Base-by-base conservation (phyloP, 2,888 invertebrate species). In the Pecten maximus region DNA sequence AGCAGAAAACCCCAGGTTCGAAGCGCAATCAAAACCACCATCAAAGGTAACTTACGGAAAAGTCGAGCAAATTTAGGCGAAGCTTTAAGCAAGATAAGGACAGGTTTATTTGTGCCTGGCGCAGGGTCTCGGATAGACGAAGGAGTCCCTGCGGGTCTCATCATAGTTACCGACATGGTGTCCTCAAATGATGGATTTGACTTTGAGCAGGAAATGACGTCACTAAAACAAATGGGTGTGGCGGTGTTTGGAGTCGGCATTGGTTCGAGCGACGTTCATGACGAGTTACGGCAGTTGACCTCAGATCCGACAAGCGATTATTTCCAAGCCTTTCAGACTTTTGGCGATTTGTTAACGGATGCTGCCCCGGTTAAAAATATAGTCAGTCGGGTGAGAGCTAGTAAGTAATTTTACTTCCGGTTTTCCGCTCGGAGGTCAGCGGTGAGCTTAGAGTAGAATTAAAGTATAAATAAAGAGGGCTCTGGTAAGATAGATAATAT, bases 1-100 rank as follows among this genome's bases (percentile, higher is more conserved):
- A 92, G 88, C 19, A 93, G 91, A 28, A 92, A 93, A 88, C 50
- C 60, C 12, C 23, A 35, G 12, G 39, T 89, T 35, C 88, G 91
- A 3, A 89, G 87, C 39, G 89, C 88, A 10, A 92, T 91, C 50
- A 87, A 87, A 48, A 35, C 74, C 4, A 91, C 88, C 60, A 50
- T 87, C 15, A 90, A 88, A 19, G 89, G 89, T 16, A 92, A 91
- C n/a, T 48, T 90, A 10, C 39, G 91, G 40, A 88, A 89, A 60
- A 91, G 91, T 74, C 90, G 90, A 16, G 89, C 91, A 12, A 90
- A 92, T 35, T 87, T 92, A 48, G 89, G 60, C 8, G 90, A 50
- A 23, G 91, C 89, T 16, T 15, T 92, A 10, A 60, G 48, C 10
- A 35, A 87, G 15, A 86, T 86, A 23, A 87, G 90, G 74, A 92